Evolutionary conservation across 2,888 invertebrate species (phyloP), one percentile per base, ranked within the genome.

Genomic region (Holacanthella duospinosa): DNA sequence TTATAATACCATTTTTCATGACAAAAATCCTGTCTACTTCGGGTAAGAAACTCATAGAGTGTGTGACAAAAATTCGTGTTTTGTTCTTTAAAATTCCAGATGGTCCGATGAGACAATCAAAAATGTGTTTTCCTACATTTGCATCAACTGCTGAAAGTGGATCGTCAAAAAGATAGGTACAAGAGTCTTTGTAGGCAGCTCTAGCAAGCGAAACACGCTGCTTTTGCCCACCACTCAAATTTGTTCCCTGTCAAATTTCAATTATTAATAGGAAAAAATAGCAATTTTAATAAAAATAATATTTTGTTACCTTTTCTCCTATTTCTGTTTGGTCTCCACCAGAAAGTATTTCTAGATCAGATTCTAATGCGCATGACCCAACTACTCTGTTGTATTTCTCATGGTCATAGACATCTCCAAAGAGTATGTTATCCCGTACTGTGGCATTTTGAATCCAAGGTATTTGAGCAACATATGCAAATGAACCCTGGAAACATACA

Each of bases 371-470:
- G 78, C 97, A 97, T 0, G 91, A 88, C 66, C 89, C 87, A 44
- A 99, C 83, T 0, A 94, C 86, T 62, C 84, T 82, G 68, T 87
- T 82, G 77, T 96, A 96, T 55, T 82, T 79, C 62, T 80, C 79
- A 63, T 84, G 82, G 74, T 93, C 85, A 59, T 85, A 81, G 0
- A 82, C 75, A 68, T 86, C 86, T n/a, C 93, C 93, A 78, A 97
- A 99, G 29, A 93, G 76, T 69, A 99, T 90, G 78, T 97, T 97
- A 75, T 95, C 89, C 74, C 87, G 85, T 28, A 97, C 79, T 0
- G 94, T 93, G 1, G 90, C 89, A 79, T 97, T 97, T 78, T 96
- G 96, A 63, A 97, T 96, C 97, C 97, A 97, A 0, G 96, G 93
- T 71, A 93, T 93, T 75, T 95, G 94, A 0, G 94, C 85, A 1